Evolutionary conservation across 2,888 invertebrate species (phyloP), one percentile per base, ranked within the genome.

Genomic region (Ryuthela nishihirai): DNA sequence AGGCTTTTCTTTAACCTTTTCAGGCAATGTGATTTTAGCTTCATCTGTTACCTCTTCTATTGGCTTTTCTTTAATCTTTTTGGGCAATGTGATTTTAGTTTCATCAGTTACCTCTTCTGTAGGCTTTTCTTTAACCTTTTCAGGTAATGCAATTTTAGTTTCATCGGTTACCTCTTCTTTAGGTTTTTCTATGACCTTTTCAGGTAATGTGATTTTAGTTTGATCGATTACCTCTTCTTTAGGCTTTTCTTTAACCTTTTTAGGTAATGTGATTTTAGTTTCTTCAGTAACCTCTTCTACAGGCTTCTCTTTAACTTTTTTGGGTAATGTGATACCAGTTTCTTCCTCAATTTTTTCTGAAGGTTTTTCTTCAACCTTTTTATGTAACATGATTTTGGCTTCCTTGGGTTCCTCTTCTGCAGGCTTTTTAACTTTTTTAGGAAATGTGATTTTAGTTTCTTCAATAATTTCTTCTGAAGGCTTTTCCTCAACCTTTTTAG

Each of bases 341-440:
- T n/a, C n/a, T n/a, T 35, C 12, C 36, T 47, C 48, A 29, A 38
- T n/a, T 26, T 44, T 45, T 18, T 41, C 17, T 4, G 20, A 34
- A n/a, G 50, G 20, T 26, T 36, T 32, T 23, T 49, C 10, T 9
- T 48, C 54, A 32, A 54, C 49, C 12, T 47, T n/a, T n/a, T n/a
- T n/a, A n/a, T n/a, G n/a, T n/a, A n/a, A n/a, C n/a, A n/a, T n/a
- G n/a, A n/a, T n/a, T n/a, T n/a, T n/a, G n/a, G n/a, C n/a, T n/a
- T n/a, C n/a, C n/a, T n/a, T n/a, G n/a, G n/a, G 46, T 47, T 50
- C 62, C 43, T 62, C 54, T 10, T 45, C 50, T 10, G 69, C 49
- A 18, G 53, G 58, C 43, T 56, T 49, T 49, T 54, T 54, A 35
- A 54, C 39, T 18, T 40, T 40, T 21, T 18, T 17, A 25, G 29